Percentiles rank a stretch among this genome's conserved stretches.
phyloP scores from a whole-genome alignment of 2,113 vertebrate genomes.

The Corythornis vintsioides region DNA sequence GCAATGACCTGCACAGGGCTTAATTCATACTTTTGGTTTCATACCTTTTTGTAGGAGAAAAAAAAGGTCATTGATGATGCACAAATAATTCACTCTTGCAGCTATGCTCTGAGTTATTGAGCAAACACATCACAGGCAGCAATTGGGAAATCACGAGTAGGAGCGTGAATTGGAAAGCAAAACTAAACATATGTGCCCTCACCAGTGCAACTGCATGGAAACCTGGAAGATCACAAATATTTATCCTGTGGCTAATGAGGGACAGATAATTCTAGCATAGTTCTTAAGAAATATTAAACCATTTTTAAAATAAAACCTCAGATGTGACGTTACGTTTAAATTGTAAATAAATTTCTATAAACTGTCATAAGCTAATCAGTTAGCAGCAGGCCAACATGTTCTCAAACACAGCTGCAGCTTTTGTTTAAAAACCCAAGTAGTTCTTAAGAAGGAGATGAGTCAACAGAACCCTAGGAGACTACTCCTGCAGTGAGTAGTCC shows the following conservation, averaged over 20 bases:
- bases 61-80: neutral
- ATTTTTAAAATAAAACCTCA: neutral
- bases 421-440: neutral
- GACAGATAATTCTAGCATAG: neutral
- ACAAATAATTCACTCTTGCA: neutral
- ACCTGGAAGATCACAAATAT: neutral
- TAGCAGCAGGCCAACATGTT: neutral
- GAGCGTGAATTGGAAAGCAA: neutral
- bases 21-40: neutral
- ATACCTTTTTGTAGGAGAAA: neutral
- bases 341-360: neutral
- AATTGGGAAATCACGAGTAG: neutral
- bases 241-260: neutral
- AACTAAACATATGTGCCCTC: neutral
- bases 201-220: neutral
- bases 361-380: neutral
- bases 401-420: neutral
- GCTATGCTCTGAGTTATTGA: neutral
- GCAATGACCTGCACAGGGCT: too few species aligned
- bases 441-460: neutral
- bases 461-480: rapidly evolving
- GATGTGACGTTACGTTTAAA: neutral
- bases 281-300: neutral
- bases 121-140: neutral
- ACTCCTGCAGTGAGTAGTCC: neutral